Conservation (phyloP, 2,888 invertebrate genomes). For the Drosophila kuntzei region DNA sequence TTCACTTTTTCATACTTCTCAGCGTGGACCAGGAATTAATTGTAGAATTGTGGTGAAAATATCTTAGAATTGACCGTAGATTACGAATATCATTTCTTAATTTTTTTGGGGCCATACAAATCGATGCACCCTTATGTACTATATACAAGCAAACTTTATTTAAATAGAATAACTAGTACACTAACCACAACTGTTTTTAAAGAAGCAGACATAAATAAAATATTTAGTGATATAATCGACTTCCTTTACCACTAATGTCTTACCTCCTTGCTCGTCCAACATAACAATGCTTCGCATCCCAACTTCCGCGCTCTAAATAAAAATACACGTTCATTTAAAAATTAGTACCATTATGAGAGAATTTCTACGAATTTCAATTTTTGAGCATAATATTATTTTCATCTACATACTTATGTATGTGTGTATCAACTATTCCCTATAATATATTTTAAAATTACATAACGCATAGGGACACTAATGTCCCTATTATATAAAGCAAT, state of each 20-base stretch:
- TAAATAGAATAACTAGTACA: not conserved
- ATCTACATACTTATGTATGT: too few relatives aligned
- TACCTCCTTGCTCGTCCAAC: conserved; percentile 99
- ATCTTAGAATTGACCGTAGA: too few relatives aligned
- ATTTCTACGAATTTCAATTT: conserved; percentile 26
- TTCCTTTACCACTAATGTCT: conserved; percentile 85
- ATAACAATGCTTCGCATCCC: conserved; percentile 99
- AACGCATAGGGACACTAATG: not conserved
- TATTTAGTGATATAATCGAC: conserved; percentile 5
- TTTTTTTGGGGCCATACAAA: too few relatives aligned
- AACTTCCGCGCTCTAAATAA: conserved; percentile 99
- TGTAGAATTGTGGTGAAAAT: too few relatives aligned
- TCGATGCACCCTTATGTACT: too few relatives aligned
- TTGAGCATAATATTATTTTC: conserved; percentile 4
- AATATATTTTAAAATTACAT: not conserved
- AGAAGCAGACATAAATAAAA: not conserved
- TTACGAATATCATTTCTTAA: too few relatives aligned
- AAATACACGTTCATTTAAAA: conserved; percentile 85
- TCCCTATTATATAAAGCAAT: not conserved
- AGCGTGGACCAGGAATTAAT: too few relatives aligned
- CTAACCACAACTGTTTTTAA: not conserved
- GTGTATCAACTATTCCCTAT: conserved; percentile 6
- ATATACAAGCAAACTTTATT: too few relatives aligned
- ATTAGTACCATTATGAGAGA: conserved; percentile 56
- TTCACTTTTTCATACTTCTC: too few relatives aligned